Conservation (phyloP, 2,888 invertebrate species). For the Aphodius sticticus region DNA sequence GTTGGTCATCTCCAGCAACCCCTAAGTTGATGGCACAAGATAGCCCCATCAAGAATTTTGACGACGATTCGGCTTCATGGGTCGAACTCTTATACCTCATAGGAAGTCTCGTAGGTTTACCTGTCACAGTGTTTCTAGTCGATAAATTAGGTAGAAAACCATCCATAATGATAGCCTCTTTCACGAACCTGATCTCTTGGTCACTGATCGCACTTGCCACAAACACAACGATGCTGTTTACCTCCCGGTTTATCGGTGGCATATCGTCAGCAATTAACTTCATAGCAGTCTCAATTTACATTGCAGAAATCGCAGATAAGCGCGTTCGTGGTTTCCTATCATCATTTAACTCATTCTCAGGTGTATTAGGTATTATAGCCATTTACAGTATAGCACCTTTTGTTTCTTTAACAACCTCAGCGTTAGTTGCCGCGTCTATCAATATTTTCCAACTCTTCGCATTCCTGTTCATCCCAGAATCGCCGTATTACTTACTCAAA, state of each 20-base stretch:
- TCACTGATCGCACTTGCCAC: slow-evolving; percentile 32
- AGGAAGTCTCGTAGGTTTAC: slow-evolving; percentile 37
- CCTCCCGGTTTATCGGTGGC: slow-evolving; percentile 36
- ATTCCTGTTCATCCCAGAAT: slow-evolving; percentile 38
- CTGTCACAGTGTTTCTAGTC: slow-evolving; percentile 35
- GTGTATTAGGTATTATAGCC: slow-evolving; percentile 37
- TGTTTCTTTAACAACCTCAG: slow-evolving; percentile 36
- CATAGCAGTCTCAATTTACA: slow-evolving; percentile 39
- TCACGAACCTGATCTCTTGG: slow-evolving; percentile 36
- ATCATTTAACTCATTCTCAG: slow-evolving; percentile 36
- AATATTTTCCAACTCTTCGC: slow-evolving; percentile 29
- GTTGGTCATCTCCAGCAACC: slow-evolving; percentile 43
- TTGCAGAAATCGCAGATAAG: slow-evolving; percentile 39
- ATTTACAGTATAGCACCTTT: slow-evolving; percentile 38
- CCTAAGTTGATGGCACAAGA: slow-evolving; percentile 34
- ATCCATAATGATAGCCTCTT: slow-evolving; percentile 36
- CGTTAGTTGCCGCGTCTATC: slow-evolving; percentile 33
- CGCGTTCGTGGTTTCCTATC: slow-evolving; percentile 37
- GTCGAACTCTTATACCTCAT: slow-evolving; percentile 35
- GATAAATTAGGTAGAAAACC: slow-evolving; percentile 36
- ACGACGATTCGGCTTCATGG: slow-evolving; percentile 30
- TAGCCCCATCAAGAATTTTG: slow-evolving; percentile 36
- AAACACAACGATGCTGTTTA: slow-evolving; percentile 24
- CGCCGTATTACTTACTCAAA: slow-evolving; percentile 36
- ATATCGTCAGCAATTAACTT: slow-evolving; percentile 37